A percentile compares a stretch with the other conserved stretches of the same genome.
Conservation (phyloP, 1,140 invertebrate species). For the Dreissena polymorpha region DNA sequence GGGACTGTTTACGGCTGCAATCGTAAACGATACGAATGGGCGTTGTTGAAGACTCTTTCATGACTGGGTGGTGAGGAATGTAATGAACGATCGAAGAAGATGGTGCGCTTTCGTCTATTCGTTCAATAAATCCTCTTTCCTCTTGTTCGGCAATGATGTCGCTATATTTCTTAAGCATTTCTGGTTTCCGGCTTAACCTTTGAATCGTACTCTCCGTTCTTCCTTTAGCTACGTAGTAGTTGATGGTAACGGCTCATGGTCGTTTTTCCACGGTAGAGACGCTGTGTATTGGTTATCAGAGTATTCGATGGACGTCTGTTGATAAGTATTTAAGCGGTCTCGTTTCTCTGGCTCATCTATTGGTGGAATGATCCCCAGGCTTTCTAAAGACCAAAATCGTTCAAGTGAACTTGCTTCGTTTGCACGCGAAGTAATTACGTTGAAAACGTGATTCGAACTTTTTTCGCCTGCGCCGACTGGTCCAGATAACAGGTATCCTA, state of each 20-base stretch:
- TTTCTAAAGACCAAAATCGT: conserved; percentile 30
- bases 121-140: conserved; percentile 2
- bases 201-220: too few species aligned
- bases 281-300: conserved; percentile 24
- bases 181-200: too few species aligned
- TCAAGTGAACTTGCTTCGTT: conserved; percentile 8
- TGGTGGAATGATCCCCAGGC: not conserved
- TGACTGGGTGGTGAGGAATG: conserved; percentile 23
- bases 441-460: not conserved
- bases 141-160: not conserved
- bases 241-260: too few species aligned
- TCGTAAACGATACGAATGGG: conserved; percentile 30
- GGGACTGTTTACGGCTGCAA: not conserved
- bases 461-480: not conserved
- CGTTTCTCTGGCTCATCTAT: not conserved
- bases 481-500: conserved; percentile 49
- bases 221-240: too few species aligned
- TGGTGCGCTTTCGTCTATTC: not conserved
- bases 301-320: conserved; percentile 17
- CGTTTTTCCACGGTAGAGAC: not conserved
- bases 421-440: not conserved
- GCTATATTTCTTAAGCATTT: too few species aligned
- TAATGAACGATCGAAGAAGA: not conserved
- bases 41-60: conserved; percentile 33
- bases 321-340: conserved; percentile 13